Evolutionary conservation across 92 coral and sea anemone species (phyloP).

Genomic region (Actinernus sp.): DNA sequence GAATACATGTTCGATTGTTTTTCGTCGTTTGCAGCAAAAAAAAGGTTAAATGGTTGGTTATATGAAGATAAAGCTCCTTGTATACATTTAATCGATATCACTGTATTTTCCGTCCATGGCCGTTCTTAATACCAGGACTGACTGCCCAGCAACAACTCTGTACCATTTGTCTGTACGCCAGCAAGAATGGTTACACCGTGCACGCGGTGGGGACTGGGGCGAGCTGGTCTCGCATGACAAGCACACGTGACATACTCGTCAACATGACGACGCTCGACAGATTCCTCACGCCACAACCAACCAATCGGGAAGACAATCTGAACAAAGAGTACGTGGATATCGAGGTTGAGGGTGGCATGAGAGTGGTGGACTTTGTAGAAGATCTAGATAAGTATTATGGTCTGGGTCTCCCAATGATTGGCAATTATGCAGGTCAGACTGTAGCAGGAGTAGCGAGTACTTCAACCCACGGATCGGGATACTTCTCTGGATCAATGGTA

Average conservation of each 20-base stretch:
- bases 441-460: conserved; percentile 75
- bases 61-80: too few species aligned
- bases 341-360: conserved; percentile 82
- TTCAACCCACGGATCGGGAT: conserved; percentile 77
- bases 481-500: conserved; percentile 69
- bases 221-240: conserved; percentile 76
- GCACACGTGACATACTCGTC: conserved; percentile 74
- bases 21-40: too few species aligned
- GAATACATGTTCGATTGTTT: too few species aligned
- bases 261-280: conserved; percentile 72
- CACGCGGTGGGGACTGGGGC: conserved; percentile 84
- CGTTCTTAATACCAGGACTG: conserved; percentile 21
- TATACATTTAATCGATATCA: too few species aligned
- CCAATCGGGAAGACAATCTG: conserved; percentile 40
- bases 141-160: conserved; percentile 64
- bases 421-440: conserved; percentile 81
- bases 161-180: conserved; percentile 68
- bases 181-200: conserved; percentile 55
- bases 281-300: conserved; percentile 60
- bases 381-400: conserved; percentile 57
- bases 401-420: conserved; percentile 68
- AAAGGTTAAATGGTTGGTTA: too few species aligned
- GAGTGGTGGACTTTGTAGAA: conserved; percentile 55
- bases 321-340: conserved; percentile 64
- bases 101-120: too few species aligned